Base-by-base conservation (phyloP, 1,140 invertebrate genomes). In the Tetramorium alpestre region DNA sequence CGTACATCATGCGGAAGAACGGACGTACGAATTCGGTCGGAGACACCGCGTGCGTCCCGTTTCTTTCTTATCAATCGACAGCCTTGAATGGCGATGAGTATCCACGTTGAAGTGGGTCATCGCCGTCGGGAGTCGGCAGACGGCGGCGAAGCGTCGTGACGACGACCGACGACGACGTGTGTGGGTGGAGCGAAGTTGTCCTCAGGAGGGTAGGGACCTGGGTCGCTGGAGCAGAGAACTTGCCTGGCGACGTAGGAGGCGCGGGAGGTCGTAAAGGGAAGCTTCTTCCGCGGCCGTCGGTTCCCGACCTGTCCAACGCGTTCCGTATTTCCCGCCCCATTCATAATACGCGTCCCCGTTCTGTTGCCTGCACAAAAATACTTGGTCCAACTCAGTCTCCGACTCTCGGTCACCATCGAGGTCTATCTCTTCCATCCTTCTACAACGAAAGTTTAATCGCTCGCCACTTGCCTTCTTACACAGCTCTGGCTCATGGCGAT, bases 231-330 rank as follows among this genome's bases (percentile, higher is more conserved):
- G 76, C 78, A 87, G 78, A n/a, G 73, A 70, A 44, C 22, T 5
- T 49, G 33, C 38, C n/a, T 51, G 44, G 38, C 4, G 70, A 25
- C 33, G 54, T 49, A n/a, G 6, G 77, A 62, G 65, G 54, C 58
- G 82, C 33, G 85, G 70, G 87, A 38, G 85, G 81, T 65, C 28
- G 38, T 56, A 87, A 77, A 87, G 64, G 70, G 86, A 58, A 82
- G 88, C 44, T 62, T 58, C 33, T 72, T 70, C 47, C 72, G 54
- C 65, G 88, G 89, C 90, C 91, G 94, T 93, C 91, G 91, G 93
- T 93, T 94, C 93, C 92, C 92, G 94, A 94, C 94, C 93, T 94
- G 91, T 93, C 90, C 92, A 94, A 94, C 93, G 91, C 89, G 77
- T 92, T 88, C 91, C 93, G 87, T 87, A 80, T 92, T 92, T 76